These are phyloP conservation scores for Calephelis nemesis DNA, from an alignment of 1,140 invertebrate species.

Conservation along the genomic window DNA sequence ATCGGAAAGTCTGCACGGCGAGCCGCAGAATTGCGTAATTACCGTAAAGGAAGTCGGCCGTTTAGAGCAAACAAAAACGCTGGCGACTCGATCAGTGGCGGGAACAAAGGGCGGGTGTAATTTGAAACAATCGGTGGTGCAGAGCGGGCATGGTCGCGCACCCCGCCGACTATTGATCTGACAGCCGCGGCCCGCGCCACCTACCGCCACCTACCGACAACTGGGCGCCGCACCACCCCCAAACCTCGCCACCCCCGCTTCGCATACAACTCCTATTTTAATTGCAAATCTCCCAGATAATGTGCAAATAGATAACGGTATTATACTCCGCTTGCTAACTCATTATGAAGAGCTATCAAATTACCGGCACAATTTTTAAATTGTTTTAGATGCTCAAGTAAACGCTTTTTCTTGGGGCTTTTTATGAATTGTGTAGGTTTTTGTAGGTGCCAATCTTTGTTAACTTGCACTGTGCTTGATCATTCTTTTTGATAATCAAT, in stretches of 20 bases:
- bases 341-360: constrained; percentile 68
- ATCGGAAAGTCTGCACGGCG: constrained; percentile 48
- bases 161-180: constrained; percentile 76
- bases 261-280: constrained; percentile 71
- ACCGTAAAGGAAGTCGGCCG: constrained; percentile 71
- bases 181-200: constrained; percentile 46
- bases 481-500: no score
- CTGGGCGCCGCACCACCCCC: constrained; percentile 37
- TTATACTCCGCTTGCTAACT: constrained; percentile 73
- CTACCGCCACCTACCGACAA: constrained; percentile 41
- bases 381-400: constrained; percentile 17
- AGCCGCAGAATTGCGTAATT: constrained; percentile 70
- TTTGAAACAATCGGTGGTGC: constrained; percentile 75
- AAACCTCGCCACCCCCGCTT: constrained; percentile 37
- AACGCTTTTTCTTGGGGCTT: constrained; percentile 4
- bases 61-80: constrained; percentile 70
- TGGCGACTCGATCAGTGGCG: constrained; percentile 67
- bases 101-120: constrained; percentile 72
- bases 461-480: not conserved
- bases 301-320: constrained; percentile 76
- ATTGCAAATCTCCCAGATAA: constrained; percentile 78
- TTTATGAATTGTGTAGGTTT: constrained; percentile 5
- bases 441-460: not conserved
- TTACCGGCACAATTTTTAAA: constrained; percentile 34
- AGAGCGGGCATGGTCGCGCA: constrained; percentile 60